A percentile compares a stretch with the other conserved stretches of the same genome.
Conservation (phyloP, 1,140 invertebrate genomes). For the Acyrthosiphon pisum region DNA sequence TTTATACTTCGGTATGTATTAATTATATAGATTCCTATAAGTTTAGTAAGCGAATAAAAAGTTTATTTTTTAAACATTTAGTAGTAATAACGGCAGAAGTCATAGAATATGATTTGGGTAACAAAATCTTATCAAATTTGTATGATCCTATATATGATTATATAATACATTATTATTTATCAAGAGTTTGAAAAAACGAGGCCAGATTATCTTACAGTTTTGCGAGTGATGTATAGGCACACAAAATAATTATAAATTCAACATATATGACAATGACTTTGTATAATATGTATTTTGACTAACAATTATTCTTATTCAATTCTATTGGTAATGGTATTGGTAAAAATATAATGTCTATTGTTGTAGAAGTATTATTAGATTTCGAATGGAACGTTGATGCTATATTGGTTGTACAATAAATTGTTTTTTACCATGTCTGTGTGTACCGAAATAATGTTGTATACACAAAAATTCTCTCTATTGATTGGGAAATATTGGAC, state of each 20-base stretch:
- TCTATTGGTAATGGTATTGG: not conserved
- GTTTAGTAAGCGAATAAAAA: not conserved
- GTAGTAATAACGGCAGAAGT: not conserved
- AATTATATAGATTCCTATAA: not conserved
- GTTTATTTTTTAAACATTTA: not conserved
- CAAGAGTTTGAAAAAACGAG: not conserved
- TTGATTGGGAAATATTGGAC: not conserved
- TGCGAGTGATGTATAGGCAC: no score
- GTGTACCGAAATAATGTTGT: not conserved
- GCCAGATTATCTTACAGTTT: not conserved
- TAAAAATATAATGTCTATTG: not conserved
- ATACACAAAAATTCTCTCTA: not conserved
- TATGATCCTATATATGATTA: no score
- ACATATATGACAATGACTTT: not conserved
- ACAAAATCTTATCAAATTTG: not conserved
- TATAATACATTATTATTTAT: not conserved
- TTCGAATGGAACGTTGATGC: not conserved
- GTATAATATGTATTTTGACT: not conserved
- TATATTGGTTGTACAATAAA: not conserved
- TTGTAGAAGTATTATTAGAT: conserved; percentile 10
- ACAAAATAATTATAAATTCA: not conserved
- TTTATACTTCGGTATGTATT: no score
- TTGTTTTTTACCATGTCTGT: not conserved
- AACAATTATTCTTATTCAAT: not conserved
- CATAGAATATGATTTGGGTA: not conserved